These are phyloP conservation scores for Vicugna pacos DNA, from an alignment of 2,113 vertebrate genomes.

Conservation along the genomic window DNA sequence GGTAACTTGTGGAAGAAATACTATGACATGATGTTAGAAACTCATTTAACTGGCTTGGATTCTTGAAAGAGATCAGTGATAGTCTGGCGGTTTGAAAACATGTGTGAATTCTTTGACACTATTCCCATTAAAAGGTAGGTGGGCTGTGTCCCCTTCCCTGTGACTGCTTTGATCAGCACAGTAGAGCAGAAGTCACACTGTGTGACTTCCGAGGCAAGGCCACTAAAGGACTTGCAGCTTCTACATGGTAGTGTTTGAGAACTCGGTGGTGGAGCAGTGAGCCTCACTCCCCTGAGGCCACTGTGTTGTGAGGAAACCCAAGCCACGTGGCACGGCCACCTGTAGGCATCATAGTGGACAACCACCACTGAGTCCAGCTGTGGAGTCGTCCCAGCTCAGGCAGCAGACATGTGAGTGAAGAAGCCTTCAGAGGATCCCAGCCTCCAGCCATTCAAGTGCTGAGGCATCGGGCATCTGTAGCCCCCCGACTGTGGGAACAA, in stretches of 20 bases:
- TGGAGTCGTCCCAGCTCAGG: not conserved
- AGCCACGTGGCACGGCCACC: not conserved
- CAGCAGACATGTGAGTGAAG: not conserved
- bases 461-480: not conserved
- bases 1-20: not conserved
- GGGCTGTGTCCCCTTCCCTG: not conserved
- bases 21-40: not conserved
- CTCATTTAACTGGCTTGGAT: not conserved
- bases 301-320: not conserved
- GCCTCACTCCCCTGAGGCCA: not conserved
- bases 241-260: not conserved
- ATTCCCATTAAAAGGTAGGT: not conserved
- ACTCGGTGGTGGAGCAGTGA: not conserved
- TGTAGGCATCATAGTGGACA: not conserved
- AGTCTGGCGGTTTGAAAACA: not conserved
- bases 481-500: too few species aligned
- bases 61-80: conserved; percentile 1
- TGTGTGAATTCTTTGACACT: not conserved
- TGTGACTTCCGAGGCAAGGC: not conserved
- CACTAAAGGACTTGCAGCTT: not conserved
- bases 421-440: not conserved
- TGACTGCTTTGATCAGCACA: not conserved
- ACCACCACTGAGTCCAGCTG: not conserved
- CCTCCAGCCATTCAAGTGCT: not conserved
- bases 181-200: not conserved